Base-by-base conservation (phyloP, 2,113 vertebrate genomes). In the Seriola aureovittata region DNA sequence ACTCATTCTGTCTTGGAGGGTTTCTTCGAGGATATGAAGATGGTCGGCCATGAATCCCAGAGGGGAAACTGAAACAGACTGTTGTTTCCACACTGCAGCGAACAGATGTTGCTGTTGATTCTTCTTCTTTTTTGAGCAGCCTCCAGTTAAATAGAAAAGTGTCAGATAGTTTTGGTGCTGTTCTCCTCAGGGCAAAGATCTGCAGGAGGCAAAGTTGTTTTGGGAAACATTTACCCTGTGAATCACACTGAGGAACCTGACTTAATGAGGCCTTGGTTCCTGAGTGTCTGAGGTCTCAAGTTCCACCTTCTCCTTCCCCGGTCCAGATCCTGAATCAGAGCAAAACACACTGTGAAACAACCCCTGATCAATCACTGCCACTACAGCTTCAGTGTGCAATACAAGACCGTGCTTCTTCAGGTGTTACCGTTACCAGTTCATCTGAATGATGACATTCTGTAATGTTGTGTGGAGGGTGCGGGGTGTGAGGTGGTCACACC, bases 101-200 rank as follows among this genome's bases (percentile, higher is more conserved):
- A 68, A 66, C 62, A 84, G 81, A 81, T 87, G 84, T 60, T 78
- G 58, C 19, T 81, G 71, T 75, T 71, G 38, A 38, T 54, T 67
- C 44, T 68, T 60, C 19, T 55, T 55, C 40, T 42, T 42, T 40
- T 40, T 5, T 40, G 34, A 78, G 52, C 64, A 40, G 50, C 4
- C 67, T 63, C 1, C 48, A 82, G 70, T 77, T 48, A 46, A 38
- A 83, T 8, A 44, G 63, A 32, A 70, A 23, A 21, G 40, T 52
- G 40, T 84, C 59, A 54, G 55, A 69, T 34, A 4, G 5, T n/a
- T 79, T 67, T 29, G 21, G 16, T 46, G 71, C 74, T 74, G 16
- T 71, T 80, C 68, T 75, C 16, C 8, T 16, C 23, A 50, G 42
- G 63, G 54, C 6, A 48, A 76, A 73, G 10, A 38, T 50, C 74